These are phyloP conservation scores for Sarcophaga subvicina DNA, from an alignment of 2,888 invertebrate genomes.

Conservation along the genomic window DNA sequence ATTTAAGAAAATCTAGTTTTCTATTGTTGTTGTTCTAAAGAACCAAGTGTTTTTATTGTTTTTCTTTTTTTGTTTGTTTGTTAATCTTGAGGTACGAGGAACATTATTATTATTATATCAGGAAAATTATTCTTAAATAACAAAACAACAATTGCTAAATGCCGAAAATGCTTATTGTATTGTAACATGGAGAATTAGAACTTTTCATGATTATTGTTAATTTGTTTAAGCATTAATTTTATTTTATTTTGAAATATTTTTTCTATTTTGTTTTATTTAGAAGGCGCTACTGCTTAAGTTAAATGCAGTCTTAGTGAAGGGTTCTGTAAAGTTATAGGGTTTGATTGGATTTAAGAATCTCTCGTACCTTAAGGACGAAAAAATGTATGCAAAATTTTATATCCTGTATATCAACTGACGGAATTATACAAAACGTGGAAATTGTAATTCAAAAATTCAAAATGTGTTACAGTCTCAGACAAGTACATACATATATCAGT, in stretches of 20 bases:
- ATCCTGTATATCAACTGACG: no score
- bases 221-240: constrained; percentile 45
- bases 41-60: constrained; percentile 48
- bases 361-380: no score
- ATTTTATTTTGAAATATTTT: neutral
- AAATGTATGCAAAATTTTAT: no score
- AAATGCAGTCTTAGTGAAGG: neutral
- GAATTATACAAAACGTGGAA: no score
- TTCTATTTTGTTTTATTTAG: neutral
- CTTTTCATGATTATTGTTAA: constrained; percentile 62
- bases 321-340: no score
- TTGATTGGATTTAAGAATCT: no score
- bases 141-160: constrained; percentile 23
- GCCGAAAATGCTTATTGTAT: neutral
- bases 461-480: no score
- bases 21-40: neutral
- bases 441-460: no score
- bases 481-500: no score
- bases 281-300: neutral
- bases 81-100: neutral
- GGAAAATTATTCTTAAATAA: constrained; percentile 30
- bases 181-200: constrained; percentile 3
- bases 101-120: neutral
- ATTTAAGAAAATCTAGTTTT: constrained; percentile 56
- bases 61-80: no score